These are phyloP conservation scores for Premnoplex brunnescens DNA, from an alignment of 2,797 vertebrate genomes.

Conservation along the genomic window DNA sequence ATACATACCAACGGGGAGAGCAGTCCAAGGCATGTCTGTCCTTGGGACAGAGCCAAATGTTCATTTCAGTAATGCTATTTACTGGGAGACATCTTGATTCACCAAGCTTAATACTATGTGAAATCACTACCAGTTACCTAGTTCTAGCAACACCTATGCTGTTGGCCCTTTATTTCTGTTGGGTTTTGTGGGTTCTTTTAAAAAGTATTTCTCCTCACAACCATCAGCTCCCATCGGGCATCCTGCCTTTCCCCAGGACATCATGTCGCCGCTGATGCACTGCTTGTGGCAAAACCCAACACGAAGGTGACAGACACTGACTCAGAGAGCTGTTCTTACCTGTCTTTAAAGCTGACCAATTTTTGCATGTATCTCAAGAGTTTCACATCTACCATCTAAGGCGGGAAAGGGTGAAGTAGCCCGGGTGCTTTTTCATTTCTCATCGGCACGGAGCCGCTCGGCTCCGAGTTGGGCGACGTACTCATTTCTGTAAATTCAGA, in stretches of 20 bases:
- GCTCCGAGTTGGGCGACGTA: neutral
- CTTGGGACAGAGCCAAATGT: constrained; percentile 17
- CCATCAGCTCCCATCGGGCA: neutral
- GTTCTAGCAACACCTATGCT: neutral
- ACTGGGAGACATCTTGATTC: constrained; percentile 56
- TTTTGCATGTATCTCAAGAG: neutral
- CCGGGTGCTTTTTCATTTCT: constrained; percentile 30
- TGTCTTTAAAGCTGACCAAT: constrained; percentile 19
- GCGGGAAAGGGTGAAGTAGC: neutral
- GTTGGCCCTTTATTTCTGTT: neutral
- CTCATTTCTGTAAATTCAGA: constrained; percentile 66
- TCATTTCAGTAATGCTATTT: constrained; percentile 41
- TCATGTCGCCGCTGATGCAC: constrained; percentile 69
- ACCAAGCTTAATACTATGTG: neutral
- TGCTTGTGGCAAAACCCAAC: constrained; percentile 42
- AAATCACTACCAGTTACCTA: neutral
- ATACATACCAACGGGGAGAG: constrained; percentile 42
- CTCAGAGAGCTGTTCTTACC: constrained; percentile 63
- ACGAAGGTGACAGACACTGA: constrained; percentile 28
- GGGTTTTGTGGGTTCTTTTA: neutral
- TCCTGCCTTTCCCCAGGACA: neutral
- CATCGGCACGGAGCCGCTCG: neutral
- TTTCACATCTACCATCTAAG: constrained; percentile 12
- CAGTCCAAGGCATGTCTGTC: constrained; percentile 14
- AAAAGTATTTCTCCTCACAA: neutral